Evolutionary conservation across 37 sponge, comb jelly and placozoan genomes (phyloP), one percentile per base, ranked within the genome.

Genomic region (Aplysina aerophoba): DNA sequence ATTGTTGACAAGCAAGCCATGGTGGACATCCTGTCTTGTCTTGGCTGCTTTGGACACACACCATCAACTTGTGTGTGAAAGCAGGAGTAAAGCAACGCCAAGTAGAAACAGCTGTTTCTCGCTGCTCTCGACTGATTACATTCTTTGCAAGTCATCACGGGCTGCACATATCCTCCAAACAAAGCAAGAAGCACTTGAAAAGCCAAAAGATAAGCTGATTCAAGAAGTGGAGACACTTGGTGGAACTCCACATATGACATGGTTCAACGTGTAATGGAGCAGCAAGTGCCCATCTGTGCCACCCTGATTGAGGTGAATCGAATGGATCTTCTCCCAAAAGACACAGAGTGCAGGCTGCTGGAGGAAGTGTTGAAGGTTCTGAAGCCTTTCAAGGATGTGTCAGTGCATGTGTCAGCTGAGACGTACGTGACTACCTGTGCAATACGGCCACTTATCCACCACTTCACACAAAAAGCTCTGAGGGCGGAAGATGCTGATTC

Each of bases 361-460:
- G 86, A 85, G 41, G 25, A 53, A 15, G 15, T 56, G 44, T 33
- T 84, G 16, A 57, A 69, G 15, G 30, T 82, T 41, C 60, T 82
- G 83, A 82, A 82, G 65, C 83, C 83, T 33, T n/a, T 82, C 33
- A 67, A 63, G 33, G 17, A 13, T 5, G 62, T 82, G 17, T 63
- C 83, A 38, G 83, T 63, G 30, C 66, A 64, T 2, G 62, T 82
- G n/a, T 64, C 66, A 8, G 85, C 73, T 17, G 59, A 84, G 38
- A 8, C 41, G 13, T 84, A 82, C 77, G 85, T 85, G 58, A 89
- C 89, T 54, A 75, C 84, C 57, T 77, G 81, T 33, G n/a, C 81
- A 39, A 4, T 73, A 37, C 37, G 44, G 55, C 82, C 80, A 37
- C 73, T 87, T 81, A 65, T 55, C 62, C 58, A 87, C 82, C 72